Percentiles rank a stretch among this genome's conserved stretches.
Conservation (phyloP, 2,113 vertebrate genomes). For the Laticauda colubrina region DNA sequence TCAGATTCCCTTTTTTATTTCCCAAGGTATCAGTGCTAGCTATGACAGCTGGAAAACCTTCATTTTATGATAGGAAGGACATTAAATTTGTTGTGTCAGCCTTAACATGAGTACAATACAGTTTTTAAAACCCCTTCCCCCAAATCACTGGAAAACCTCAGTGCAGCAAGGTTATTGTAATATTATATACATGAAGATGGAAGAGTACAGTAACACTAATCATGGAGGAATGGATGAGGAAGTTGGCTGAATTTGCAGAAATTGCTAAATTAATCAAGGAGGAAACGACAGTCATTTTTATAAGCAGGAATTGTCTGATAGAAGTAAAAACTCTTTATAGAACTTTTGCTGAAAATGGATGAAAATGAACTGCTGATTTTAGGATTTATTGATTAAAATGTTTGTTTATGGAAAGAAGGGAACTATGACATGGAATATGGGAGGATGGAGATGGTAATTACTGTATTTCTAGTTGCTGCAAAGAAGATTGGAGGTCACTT, state of each 20-base stretch:
- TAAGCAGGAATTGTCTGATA: not conserved
- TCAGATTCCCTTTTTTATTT: not conserved
- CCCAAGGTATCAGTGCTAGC: not conserved
- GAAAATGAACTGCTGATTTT: not conserved
- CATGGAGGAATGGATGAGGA: not conserved
- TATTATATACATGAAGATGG: not conserved
- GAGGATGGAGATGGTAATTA: not conserved
- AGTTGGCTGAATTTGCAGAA: not conserved
- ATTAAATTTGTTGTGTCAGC: not conserved
- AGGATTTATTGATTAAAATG: not conserved
- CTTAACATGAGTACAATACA: not conserved
- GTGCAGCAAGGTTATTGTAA: not conserved
- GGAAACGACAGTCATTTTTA: not conserved
- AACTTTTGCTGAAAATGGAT: not conserved
- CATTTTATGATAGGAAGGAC: not conserved
- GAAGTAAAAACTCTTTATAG: not conserved
- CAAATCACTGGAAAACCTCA: not conserved
- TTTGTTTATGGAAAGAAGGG: not conserved
- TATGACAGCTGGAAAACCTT: not conserved
- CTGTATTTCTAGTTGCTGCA: not conserved
- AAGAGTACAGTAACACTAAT: not conserved
- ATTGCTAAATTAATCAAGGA: not conserved
- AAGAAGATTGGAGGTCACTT: not conserved
- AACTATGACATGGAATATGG: not conserved
- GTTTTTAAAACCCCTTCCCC: not conserved